Conservation (phyloP, 2,113 vertebrate genomes). For the Osmerus mordax region DNA sequence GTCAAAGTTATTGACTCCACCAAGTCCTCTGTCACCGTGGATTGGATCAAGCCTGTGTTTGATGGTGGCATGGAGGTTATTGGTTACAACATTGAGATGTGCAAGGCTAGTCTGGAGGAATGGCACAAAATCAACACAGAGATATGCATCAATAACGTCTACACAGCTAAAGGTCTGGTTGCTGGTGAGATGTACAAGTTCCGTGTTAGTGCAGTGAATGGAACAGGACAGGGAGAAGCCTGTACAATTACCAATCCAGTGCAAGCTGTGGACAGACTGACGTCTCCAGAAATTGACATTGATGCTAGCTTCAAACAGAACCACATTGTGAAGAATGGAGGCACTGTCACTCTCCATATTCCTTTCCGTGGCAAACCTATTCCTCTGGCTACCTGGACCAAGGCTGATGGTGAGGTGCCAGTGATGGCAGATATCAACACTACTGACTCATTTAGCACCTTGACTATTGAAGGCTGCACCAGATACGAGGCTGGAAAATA, state of each 20-base stretch:
- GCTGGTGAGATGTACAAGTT: conserved; percentile 95
- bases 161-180: conserved; percentile 83
- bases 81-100: conserved; percentile 98
- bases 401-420: conserved; percentile 83
- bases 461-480: conserved; percentile 91
- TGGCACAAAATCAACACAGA: conserved; percentile 94
- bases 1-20: conserved; percentile 94
- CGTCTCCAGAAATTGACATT: conserved; percentile 91
- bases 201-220: conserved; percentile 91
- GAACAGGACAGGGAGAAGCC: conserved; percentile 87
- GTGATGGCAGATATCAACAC: conserved; percentile 88
- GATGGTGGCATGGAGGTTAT: conserved; percentile 95
- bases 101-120: conserved; percentile 91
- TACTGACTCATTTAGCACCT: conserved; percentile 86
- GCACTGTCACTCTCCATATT: conserved; percentile 83
- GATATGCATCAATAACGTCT: conserved; percentile 86
- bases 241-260: conserved; percentile 82
- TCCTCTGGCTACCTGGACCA: conserved; percentile 91
- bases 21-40: conserved; percentile 89
- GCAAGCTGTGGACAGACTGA: conserved; percentile 87
- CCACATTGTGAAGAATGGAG: conserved; percentile 88
- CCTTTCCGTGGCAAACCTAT: conserved; percentile 87
- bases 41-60: conserved; percentile 95
- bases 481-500: conserved; percentile 95
- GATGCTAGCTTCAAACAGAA: conserved; percentile 95